Conservation (phyloP, 2,113 vertebrate genomes). For the Henicopernis longicauda region DNA sequence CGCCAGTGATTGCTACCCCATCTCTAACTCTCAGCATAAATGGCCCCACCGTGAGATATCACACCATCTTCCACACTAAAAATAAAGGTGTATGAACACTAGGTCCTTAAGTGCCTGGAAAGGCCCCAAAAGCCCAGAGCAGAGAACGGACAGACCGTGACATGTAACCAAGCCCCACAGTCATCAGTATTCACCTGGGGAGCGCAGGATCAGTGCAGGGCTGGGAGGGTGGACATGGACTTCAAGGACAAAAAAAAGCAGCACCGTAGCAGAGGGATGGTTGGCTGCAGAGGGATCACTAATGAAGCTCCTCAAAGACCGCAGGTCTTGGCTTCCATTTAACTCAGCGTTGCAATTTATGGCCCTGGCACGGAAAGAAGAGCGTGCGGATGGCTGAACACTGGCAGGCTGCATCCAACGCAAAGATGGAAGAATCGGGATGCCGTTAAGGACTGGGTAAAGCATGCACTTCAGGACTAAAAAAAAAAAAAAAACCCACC, state of each 20-base stretch:
- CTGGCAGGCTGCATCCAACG: not conserved
- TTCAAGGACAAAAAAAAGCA: not conserved
- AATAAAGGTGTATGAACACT: constrained; percentile 40
- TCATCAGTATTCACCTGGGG: not conserved
- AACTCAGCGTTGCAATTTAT: not conserved
- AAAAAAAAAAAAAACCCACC: not conserved
- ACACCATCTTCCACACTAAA: constrained; percentile 40
- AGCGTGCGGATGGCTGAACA: fast-evolving
- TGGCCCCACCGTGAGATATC: constrained; percentile 1
- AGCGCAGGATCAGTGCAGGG: not conserved
- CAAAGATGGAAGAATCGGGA: not conserved
- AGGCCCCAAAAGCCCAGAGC: not conserved
- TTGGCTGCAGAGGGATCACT: not conserved
- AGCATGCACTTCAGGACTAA: not conserved
- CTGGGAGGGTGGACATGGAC: not conserved
- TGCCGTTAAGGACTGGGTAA: not conserved
- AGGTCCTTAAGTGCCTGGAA: constrained; percentile 17
- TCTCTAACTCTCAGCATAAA: constrained; percentile 15
- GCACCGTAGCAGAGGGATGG: fast-evolving
- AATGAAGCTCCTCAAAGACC: not conserved
- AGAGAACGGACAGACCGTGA: not conserved
- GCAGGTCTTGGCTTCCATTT: not conserved
- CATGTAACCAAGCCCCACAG: not conserved
- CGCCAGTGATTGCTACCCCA: not conserved
- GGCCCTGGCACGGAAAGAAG: not conserved